Evolutionary conservation across 2,113 vertebrate genomes (phyloP).

Genomic region (Spea bombifrons): DNA sequence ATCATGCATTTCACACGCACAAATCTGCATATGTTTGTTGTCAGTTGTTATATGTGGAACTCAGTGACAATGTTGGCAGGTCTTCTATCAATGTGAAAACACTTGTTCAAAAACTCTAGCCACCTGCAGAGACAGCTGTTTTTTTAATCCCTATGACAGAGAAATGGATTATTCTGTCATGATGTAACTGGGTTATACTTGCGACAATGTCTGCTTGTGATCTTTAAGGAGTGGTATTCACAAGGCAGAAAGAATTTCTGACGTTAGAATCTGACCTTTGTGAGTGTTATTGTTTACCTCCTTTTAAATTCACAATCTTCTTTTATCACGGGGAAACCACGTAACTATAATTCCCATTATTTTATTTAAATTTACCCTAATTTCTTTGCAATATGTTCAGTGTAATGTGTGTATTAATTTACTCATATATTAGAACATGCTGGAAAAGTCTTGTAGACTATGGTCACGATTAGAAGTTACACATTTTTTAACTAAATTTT

Average conservation of each 20-base stretch:
- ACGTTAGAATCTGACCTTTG: background rate
- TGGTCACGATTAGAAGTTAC: too few relatives aligned
- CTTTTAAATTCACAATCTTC: too few relatives aligned
- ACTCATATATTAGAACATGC: too few relatives aligned
- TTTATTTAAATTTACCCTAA: too few relatives aligned
- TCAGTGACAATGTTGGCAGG: too few relatives aligned
- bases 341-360: too few relatives aligned
- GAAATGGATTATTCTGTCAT: conserved; percentile 18
- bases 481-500: too few relatives aligned
- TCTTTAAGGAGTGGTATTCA: conserved; percentile 8
- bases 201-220: background rate
- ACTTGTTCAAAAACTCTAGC: background rate
- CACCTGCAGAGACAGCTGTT: conserved; percentile 28
- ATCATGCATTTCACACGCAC: background rate
- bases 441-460: too few relatives aligned
- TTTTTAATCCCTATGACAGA: conserved; percentile 31
- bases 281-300: background rate
- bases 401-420: too few relatives aligned
- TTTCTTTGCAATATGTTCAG: too few relatives aligned
- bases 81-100: conserved; percentile 14
- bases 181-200: conserved; percentile 16
- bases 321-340: too few relatives aligned
- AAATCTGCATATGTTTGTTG: background rate
- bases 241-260: background rate
- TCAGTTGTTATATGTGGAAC: background rate